Evolutionary conservation across 2,113 vertebrate genomes (phyloP).

Genomic region (Heloderma charlesbogerti): DNA sequence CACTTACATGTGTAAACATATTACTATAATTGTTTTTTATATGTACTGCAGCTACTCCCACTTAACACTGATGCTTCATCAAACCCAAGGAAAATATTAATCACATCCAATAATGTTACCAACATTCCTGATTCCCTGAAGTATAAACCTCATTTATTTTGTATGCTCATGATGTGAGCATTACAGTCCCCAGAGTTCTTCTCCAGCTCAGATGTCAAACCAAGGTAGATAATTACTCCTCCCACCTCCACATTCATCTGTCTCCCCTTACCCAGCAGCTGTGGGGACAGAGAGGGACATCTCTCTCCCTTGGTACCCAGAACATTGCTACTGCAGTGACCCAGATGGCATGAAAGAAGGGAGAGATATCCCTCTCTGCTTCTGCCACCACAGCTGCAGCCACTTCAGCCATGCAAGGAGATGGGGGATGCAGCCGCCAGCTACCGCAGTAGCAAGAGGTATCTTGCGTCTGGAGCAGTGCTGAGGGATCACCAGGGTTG

Average conservation of each 20-base stretch:
- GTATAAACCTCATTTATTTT: not conserved
- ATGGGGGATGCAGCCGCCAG: not conserved
- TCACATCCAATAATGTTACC: not conserved
- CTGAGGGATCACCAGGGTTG: not conserved
- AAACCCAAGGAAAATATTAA: not conserved
- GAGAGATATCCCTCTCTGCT: not conserved
- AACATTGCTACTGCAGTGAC: too few species aligned
- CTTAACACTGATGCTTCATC: not conserved
- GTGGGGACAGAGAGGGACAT: not conserved
- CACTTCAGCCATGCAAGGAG: not conserved
- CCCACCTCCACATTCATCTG: not conserved
- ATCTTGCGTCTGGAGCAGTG: not conserved
- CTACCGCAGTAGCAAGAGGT: not conserved
- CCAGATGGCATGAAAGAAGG: not conserved
- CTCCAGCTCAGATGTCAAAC: not conserved
- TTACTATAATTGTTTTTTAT: not conserved
- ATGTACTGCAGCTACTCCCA: too few species aligned
- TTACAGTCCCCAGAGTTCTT: not conserved
- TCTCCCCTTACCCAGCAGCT: not conserved
- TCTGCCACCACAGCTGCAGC: not conserved
- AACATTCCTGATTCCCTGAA: not conserved
- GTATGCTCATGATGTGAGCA: not conserved
- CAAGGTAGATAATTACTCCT: not conserved
- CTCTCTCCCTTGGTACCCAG: not conserved
- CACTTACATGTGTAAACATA: not conserved